Base-by-base conservation (phyloP, 2,113 vertebrate genomes). In the Oxyruncus cristatus region DNA sequence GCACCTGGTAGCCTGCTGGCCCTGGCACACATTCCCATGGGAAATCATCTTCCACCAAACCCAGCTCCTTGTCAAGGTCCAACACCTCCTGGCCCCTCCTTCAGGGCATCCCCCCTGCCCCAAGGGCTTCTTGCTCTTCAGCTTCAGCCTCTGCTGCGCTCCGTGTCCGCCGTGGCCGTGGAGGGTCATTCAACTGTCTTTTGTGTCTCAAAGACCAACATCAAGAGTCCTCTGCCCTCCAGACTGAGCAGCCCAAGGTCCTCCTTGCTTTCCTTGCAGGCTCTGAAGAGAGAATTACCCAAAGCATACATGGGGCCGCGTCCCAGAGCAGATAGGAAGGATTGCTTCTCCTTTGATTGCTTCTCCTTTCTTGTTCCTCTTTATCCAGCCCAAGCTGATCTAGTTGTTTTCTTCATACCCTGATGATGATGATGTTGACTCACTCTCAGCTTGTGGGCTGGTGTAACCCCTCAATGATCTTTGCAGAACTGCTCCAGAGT, bases 361-460 rank as follows among this genome's bases (percentile, higher is more conserved):
- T 94, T 94, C 96, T 94, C 32, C 50, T 94, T 97, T 93, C 90
- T 75, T 61, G 93, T 97, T 97, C 96, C 95, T 82, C 78, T 92
- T 95, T 88, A 68, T 33, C 41, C 82, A 88, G 74, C 85, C 76
- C 62, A 59, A 78, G 47, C 14, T 41, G 65, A 92, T 58, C 74
- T 37, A 44, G 35, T 83, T 74, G 78, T 85, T 90, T 78, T 85
- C 56, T 85, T 87, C 2, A 12, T 7, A 8, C 44, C 58, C 8
- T 30, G 49, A 14, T 2, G 12, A 81, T n/a, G 88, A 63, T 28
- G 72, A 14, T 47, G 62, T 27, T 95, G 95, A 92, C 78, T 95
- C 94, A 85, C 11, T 22, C 0, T 1, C 56, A 91, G 81, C 7
- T 63, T 91, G 66, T 59, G 82, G 49, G 67, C 92, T 95, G 81